phyloP scores from a whole-genome alignment of 2,888 invertebrate species.

The Troilus luridus region DNA sequence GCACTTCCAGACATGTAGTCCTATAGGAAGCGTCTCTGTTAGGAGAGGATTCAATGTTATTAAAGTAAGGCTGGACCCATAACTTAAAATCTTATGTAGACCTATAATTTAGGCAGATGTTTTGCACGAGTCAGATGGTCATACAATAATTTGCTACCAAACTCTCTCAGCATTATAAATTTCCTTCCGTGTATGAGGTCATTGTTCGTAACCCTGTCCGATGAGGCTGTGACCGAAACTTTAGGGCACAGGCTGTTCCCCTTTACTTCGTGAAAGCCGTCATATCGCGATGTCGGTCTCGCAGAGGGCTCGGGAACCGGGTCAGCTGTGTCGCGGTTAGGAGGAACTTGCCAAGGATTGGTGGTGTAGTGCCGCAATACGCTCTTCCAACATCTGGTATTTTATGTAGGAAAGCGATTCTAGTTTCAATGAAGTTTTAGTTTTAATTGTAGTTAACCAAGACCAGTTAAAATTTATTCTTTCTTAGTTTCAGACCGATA shows the following conservation, averaged over 20 bases:
- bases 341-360: neutral
- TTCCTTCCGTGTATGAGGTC: neutral
- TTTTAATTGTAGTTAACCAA: neutral
- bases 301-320: neutral
- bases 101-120: too few species aligned
- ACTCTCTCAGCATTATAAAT: too few species aligned
- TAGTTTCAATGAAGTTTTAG: neutral
- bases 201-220: neutral
- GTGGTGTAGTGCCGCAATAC: neutral
- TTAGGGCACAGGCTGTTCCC: neutral
- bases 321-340: slow-evolving; percentile 6
- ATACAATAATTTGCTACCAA: too few species aligned
- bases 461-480: too few species aligned
- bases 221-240: neutral
- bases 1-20: too few species aligned
- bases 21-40: too few species aligned
- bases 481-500: too few species aligned
- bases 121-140: too few species aligned
- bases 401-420: neutral
- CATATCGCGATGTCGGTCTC: neutral
- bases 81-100: too few species aligned
- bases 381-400: neutral
- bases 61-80: too few species aligned
- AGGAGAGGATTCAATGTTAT: too few species aligned
- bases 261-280: neutral